phyloP scores from a whole-genome alignment of 1,140 invertebrate genomes.

The Octopus sinensis region DNA sequence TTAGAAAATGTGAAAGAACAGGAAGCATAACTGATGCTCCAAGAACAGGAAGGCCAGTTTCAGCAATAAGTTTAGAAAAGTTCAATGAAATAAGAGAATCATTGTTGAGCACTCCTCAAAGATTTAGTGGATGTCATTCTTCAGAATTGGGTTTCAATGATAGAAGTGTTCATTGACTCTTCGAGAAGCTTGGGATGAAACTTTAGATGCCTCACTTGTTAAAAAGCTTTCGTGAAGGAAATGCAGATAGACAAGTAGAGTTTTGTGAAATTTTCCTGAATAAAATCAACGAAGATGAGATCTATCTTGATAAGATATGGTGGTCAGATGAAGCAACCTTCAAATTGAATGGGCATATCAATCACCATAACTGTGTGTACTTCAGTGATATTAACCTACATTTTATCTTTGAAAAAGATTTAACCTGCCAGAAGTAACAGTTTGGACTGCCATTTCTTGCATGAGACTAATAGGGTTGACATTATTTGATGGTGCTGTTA shows the following conservation, averaged over 20 bases:
- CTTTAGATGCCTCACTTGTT: not conserved
- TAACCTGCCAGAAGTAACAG: slow-evolving; percentile 4
- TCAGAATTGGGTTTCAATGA: not conserved
- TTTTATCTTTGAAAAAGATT: not conserved
- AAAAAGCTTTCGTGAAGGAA: not conserved
- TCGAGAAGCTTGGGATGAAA: slow-evolving; percentile 10
- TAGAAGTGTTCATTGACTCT: slow-evolving; percentile 1
- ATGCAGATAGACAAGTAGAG: not conserved
- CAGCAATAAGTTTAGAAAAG: slow-evolving; percentile 10
- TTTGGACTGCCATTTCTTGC: slow-evolving; percentile 11
- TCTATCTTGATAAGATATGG: slow-evolving; percentile 12
- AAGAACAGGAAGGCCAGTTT: slow-evolving; percentile 12
- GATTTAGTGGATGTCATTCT: slow-evolving; percentile 8
- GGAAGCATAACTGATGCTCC: slow-evolving; percentile 10
- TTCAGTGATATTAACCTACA: not conserved
- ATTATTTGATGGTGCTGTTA: not conserved
- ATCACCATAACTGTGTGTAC: slow-evolving; percentile 15
- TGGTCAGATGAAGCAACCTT: slow-evolving; percentile 13
- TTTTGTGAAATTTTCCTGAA: not conserved
- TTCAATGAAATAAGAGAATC: slow-evolving; percentile 11
- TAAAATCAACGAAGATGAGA: slow-evolving; percentile 12
- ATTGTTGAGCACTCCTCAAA: slow-evolving; percentile 6
- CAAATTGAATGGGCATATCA: slow-evolving; percentile 14
- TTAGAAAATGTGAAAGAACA: slow-evolving; percentile 11
- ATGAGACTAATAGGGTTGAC: slow-evolving; percentile 3